Base-by-base conservation (phyloP, 2,113 vertebrate species). In the Thinocorus orbignyianus region DNA sequence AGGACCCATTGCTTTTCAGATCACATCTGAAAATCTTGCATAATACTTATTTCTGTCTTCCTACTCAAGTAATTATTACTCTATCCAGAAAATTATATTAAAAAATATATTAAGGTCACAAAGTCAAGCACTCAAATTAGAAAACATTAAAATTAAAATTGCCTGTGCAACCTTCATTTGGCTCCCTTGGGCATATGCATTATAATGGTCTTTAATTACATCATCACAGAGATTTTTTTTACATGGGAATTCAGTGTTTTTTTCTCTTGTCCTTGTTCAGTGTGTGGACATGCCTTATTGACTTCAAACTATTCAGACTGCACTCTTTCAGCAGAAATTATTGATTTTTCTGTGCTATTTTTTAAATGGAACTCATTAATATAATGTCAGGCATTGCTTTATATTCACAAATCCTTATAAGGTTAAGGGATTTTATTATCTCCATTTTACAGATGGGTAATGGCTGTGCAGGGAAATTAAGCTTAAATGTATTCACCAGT, bases 361-460 rank as follows among this genome's bases (percentile, higher is more conserved):
- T 95, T 92, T 41, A 87, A 95, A 91, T 91, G 52, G 81, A 92
- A 72, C n/a, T 90, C 86, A 89, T 95, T 81, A 93, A 55, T 84
- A 68, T 69, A 69, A 88, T 87, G 61, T 77, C 87, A 87, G 39
- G 37, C 49, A 44, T 76, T 91, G 81, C 35, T 76, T 91, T 81
- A 76, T 89, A 87, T 64, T 87, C 73, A 76, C n/a, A 65, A 94
- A 85, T 69, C 30, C 55, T 89, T 58, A 28, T 87, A 90, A 95
- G 52, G n/a, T 87, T 84, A 91, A 92, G 14, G 26, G 26, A 69
- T 91, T 92, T 91, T 78, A 94, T 93, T 93, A 72, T 94, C 77
- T 95, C 54, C 13, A 11, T 91, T 95, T 90, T 85, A 57, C 44
- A 94, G 31, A 61, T 41, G 30, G 28, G 4, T 81, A 86, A 61